A percentile compares a stretch with the other conserved stretches of the same genome.
Evolutionary conservation across 2,888 invertebrate genomes (phyloP).

Genomic region (Phasia obesa): DNA sequence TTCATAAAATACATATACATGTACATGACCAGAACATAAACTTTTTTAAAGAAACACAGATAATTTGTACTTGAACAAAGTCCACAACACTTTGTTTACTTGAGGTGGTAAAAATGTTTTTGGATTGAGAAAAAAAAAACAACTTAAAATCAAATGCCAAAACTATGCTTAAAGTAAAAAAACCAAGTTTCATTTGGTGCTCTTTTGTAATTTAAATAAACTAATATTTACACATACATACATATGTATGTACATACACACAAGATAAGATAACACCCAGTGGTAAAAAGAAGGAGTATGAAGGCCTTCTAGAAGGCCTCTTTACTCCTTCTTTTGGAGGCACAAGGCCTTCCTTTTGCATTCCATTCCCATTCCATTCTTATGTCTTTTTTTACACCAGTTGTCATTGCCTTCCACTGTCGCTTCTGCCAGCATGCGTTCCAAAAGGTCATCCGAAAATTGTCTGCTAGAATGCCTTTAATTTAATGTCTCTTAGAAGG

Average conservation of each 20-base stretch:
- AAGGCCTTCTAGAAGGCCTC: no score
- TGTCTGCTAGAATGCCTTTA: no score
- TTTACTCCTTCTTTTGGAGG: no score
- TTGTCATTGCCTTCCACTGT: no score
- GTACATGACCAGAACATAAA: background rate
- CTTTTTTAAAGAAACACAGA: conserved; percentile 12
- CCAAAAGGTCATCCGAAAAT: no score
- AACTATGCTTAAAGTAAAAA: conserved; percentile 18
- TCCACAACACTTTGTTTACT: conserved; percentile 38
- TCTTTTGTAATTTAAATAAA: conserved; percentile 59
- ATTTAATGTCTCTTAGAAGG: no score
- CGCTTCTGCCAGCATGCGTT: no score
- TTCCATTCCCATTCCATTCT: no score
- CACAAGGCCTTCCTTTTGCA: no score
- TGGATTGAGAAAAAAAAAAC: background rate
- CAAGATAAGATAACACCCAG: conserved; percentile 56
- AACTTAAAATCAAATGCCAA: no score
- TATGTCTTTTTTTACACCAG: no score
- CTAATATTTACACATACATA: conserved; percentile 35
- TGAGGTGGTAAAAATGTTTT: conserved; percentile 22
- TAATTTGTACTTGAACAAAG: conserved; percentile 14
- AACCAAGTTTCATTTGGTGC: conserved; percentile 33
- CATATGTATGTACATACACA: conserved; percentile 47
- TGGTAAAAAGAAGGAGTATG: no score
- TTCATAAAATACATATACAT: background rate